A percentile compares a stretch with the other conserved stretches of the same genome.
Evolutionary conservation across 2,888 invertebrate species (phyloP).

Genomic region (Diaperis boleti): DNA sequence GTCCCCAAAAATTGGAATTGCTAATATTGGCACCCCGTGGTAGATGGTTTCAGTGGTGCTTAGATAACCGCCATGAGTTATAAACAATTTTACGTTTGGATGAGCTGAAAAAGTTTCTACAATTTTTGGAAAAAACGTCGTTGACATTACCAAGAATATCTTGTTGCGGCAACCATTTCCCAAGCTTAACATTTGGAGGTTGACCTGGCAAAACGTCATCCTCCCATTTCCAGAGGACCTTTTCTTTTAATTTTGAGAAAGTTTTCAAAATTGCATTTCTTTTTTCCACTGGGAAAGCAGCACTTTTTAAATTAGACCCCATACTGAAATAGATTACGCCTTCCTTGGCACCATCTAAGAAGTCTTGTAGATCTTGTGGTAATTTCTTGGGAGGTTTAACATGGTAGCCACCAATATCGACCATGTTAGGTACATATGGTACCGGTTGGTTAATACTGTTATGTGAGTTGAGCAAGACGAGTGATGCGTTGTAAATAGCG

Average conservation of each 20-base stretch:
- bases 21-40: slow-evolving; percentile 24
- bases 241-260: slow-evolving; percentile 72
- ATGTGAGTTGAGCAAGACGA: slow-evolving; percentile 63
- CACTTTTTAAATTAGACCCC: slow-evolving; percentile 72
- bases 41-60: slow-evolving; percentile 34
- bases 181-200: slow-evolving; percentile 35
- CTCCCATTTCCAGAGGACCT: slow-evolving; percentile 80
- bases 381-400: slow-evolving; percentile 53
- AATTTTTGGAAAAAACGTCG: not conserved
- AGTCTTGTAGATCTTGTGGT: slow-evolving; percentile 66
- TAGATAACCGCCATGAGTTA: slow-evolving; percentile 37
- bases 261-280: slow-evolving; percentile 69
- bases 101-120: slow-evolving; percentile 38
- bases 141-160: slow-evolving; percentile 45
- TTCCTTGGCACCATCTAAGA: slow-evolving; percentile 68
- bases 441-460: slow-evolving; percentile 67
- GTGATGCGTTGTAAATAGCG: slow-evolving; percentile 54
- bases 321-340: slow-evolving; percentile 73
- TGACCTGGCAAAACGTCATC: slow-evolving; percentile 62
- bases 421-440: slow-evolving; percentile 70
- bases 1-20: slow-evolving; percentile 36
- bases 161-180: slow-evolving; percentile 50
- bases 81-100: slow-evolving; percentile 35
- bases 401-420: slow-evolving; percentile 72
- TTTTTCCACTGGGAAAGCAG: slow-evolving; percentile 69